phyloP scores from a whole-genome alignment of 2,797 vertebrate genomes.

The Champsocephalus esox region DNA sequence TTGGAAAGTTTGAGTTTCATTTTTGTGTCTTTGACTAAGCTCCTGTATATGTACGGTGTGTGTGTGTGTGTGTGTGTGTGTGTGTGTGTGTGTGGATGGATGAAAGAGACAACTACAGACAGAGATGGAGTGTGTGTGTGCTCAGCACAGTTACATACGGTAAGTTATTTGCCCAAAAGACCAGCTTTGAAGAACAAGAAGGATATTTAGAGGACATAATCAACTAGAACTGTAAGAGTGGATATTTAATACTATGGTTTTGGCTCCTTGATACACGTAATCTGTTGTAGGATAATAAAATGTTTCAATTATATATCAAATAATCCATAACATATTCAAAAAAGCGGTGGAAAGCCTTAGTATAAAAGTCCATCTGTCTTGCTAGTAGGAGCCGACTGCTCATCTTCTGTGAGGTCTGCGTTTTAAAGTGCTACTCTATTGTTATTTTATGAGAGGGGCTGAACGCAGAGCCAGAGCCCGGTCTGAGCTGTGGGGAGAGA shows the following conservation, averaged over 20 bases:
- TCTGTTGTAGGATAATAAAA: slow-evolving; percentile 23
- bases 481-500: slow-evolving; percentile 53
- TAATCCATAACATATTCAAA: slow-evolving; percentile 28
- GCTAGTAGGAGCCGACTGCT: slow-evolving; percentile 32
- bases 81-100: not conserved
- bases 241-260: slow-evolving; percentile 8
- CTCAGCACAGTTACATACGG: slow-evolving; percentile 6
- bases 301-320: slow-evolving; percentile 31
- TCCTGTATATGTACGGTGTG: not conserved
- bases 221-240: slow-evolving; percentile 17
- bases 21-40: slow-evolving; percentile 1
- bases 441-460: slow-evolving; percentile 78
- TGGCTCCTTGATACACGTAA: slow-evolving; percentile 20
- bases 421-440: slow-evolving; percentile 71
- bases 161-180: slow-evolving; percentile 24
- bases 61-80: not conserved
- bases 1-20: slow-evolving; percentile 1
- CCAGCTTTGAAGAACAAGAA: slow-evolving; percentile 23
- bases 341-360: slow-evolving; percentile 24
- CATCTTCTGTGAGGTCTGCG: slow-evolving; percentile 57
- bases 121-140: not conserved
- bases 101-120: not conserved
- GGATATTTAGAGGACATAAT: slow-evolving; percentile 32
- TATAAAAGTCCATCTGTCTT: slow-evolving; percentile 39
- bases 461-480: slow-evolving; percentile 52